phyloP scores from a whole-genome alignment of 2,113 vertebrate species.

The Neotragus moschatus region DNA sequence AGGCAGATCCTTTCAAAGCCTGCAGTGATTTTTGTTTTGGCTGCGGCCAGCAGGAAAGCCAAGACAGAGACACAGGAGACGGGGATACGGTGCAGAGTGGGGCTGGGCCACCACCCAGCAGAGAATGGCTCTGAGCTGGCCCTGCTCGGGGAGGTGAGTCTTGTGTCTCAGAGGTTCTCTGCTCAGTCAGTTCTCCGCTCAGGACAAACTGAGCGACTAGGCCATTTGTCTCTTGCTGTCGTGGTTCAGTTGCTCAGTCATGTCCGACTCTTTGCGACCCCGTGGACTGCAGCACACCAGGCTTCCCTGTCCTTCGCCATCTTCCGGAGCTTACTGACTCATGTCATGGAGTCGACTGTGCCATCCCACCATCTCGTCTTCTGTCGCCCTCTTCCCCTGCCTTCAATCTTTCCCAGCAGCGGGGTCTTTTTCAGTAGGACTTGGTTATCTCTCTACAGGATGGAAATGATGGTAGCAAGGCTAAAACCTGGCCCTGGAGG shows the following conservation, averaged over 20 bases:
- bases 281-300: neutral
- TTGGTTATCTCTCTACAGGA: neutral
- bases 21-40: neutral
- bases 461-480: neutral
- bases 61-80: neutral
- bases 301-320: neutral
- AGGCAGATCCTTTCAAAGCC: conserved; percentile 13
- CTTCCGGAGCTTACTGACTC: neutral
- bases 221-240: neutral
- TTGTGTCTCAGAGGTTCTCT: neutral
- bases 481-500: neutral
- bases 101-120: neutral
- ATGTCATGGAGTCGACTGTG: neutral
- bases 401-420: neutral
- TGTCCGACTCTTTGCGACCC: neutral
- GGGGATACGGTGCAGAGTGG: neutral
- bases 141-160: neutral
- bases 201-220: neutral
- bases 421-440: neutral
- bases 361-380: neutral
- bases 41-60: neutral
- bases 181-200: neutral
- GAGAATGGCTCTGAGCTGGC: neutral
- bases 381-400: neutral
- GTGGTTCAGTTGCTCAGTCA: neutral